phyloP scores from a whole-genome alignment of 1,140 invertebrate genomes.

The Scaptomyza pallida region DNA sequence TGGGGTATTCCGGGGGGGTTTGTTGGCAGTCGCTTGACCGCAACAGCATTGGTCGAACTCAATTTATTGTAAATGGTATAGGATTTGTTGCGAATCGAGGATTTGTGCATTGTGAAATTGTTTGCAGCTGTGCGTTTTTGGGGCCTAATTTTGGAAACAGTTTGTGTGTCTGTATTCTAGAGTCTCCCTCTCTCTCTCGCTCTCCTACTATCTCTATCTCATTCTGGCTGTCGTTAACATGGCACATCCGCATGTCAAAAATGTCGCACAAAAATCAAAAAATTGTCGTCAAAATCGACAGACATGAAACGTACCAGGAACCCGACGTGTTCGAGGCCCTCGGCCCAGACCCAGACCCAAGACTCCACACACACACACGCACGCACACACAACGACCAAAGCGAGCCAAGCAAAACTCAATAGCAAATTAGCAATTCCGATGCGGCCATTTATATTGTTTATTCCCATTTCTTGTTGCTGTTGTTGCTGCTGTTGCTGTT shows the following conservation, averaged over 20 bases:
- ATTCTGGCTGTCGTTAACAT: conserved; percentile 65
- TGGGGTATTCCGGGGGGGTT: too few species aligned
- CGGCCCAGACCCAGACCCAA: conserved; percentile 51
- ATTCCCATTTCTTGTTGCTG: conserved; percentile 64
- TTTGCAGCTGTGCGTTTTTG: conserved; percentile 56
- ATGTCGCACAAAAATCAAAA: conserved; percentile 81
- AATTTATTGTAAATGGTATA: conserved; percentile 79
- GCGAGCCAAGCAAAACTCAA: conserved; percentile 58
- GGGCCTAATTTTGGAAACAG: conserved; percentile 36
- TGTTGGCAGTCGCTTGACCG: conserved; percentile 33
- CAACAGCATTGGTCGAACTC: conserved; percentile 81
- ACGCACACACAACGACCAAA: conserved; percentile 42
- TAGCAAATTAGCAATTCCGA: conserved; percentile 82
- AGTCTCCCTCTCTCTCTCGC: neutral
- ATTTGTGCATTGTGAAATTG: conserved; percentile 30
- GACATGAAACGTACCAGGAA: conserved; percentile 56
- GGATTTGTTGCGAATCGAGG: conserved; percentile 56
- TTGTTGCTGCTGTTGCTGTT: conserved; percentile 36
- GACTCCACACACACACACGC: conserved; percentile 15
- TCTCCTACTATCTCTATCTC: neutral
- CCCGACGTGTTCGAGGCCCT: conserved; percentile 41
- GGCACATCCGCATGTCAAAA: conserved; percentile 82
- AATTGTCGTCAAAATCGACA: conserved; percentile 30
- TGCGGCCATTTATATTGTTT: conserved; percentile 79
- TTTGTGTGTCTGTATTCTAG: too few species aligned